phyloP scores from a whole-genome alignment of 2,888 invertebrate genomes.

The Perdita meconis region DNA sequence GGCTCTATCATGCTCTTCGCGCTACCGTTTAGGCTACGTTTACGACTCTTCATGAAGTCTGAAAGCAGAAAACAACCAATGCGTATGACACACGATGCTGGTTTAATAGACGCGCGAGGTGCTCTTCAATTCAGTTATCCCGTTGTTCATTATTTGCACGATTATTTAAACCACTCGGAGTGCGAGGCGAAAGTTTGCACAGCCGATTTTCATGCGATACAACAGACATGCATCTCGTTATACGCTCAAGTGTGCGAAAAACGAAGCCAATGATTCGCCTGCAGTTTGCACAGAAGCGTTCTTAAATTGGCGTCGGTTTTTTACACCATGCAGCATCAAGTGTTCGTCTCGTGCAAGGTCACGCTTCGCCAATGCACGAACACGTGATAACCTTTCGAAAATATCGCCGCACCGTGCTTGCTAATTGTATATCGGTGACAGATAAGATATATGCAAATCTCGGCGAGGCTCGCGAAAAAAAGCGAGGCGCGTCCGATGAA shows the following conservation, averaged over 20 bases:
- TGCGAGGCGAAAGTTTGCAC: too few species aligned
- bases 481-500: background rate
- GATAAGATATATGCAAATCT: constrained; percentile 54
- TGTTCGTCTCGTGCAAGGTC: constrained; percentile 64
- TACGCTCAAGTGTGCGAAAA: too few species aligned
- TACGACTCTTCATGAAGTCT: constrained; percentile 89
- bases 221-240: too few species aligned
- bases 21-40: constrained; percentile 85
- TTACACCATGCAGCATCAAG: constrained; percentile 61
- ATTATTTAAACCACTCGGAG: too few species aligned
- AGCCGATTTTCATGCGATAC: too few species aligned
- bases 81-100: constrained; percentile 12
- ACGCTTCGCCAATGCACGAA: constrained; percentile 45
- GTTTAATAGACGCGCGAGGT: too few species aligned
- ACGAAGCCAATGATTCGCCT: too few species aligned
- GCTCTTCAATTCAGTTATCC: too few species aligned
- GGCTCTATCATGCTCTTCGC: constrained; percentile 83
- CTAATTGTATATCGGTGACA: constrained; percentile 64
- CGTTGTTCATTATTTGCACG: too few species aligned
- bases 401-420: constrained; percentile 46
- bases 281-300: too few species aligned
- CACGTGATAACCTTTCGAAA: constrained; percentile 58
- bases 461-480: constrained; percentile 5
- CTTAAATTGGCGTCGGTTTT: background rate
- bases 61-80: constrained; percentile 83